Evolutionary conservation across 2,113 vertebrate species (phyloP).

Genomic region (Nymphicus hollandicus): DNA sequence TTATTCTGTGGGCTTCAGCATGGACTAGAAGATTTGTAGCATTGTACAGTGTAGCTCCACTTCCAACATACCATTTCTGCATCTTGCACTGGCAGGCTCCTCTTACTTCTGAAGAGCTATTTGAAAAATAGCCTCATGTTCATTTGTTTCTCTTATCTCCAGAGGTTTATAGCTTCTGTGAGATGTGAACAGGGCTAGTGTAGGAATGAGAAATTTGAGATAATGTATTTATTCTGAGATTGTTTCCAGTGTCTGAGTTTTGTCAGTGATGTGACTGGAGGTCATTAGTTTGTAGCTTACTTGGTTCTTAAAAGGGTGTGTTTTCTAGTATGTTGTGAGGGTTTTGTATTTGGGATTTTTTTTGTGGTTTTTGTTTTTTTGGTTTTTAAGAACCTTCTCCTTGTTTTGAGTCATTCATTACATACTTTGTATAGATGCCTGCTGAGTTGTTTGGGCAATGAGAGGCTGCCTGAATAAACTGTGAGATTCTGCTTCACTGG

Average conservation of each 20-base stretch:
- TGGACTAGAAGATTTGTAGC: not conserved
- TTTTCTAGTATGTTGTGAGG: not conserved
- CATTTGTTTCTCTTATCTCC: not conserved
- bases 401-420: not conserved
- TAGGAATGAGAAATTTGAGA: not conserved
- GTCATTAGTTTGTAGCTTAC: not conserved
- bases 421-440: not conserved
- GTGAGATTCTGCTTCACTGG: not conserved
- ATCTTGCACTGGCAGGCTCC: not conserved
- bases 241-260: not conserved
- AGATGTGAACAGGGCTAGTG: not conserved
- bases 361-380: not conserved
- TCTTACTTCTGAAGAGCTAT: not conserved
- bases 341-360: not conserved
- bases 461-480: not conserved
- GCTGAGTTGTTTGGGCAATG: not conserved
- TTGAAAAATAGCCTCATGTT: not conserved
- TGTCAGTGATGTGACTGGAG: not conserved
- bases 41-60: not conserved
- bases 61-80: not conserved
- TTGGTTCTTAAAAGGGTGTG: not conserved
- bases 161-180: not conserved
- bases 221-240: not conserved
- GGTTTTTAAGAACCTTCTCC: not conserved
- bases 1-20: not conserved